These are phyloP conservation scores for Phylloscopus trochilus DNA, from an alignment of 2,113 vertebrate species.

Conservation along the genomic window DNA sequence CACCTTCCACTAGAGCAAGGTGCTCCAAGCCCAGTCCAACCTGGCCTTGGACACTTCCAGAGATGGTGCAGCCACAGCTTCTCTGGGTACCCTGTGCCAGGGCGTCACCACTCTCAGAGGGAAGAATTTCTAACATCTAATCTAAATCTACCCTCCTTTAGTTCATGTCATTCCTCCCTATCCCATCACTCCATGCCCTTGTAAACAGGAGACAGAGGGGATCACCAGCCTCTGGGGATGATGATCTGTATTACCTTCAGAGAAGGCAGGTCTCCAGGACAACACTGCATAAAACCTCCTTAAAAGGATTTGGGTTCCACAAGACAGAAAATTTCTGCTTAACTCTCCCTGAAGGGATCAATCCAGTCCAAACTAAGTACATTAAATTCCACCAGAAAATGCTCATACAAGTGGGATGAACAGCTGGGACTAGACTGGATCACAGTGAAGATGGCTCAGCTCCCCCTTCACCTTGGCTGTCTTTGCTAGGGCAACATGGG, in stretches of 20 bases:
- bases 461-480: not conserved
- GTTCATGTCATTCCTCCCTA: not conserved
- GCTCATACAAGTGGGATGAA: rapidly evolving
- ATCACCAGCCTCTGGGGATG: not conserved
- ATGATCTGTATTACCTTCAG: not conserved
- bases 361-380: not conserved
- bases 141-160: not conserved
- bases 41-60: too few relatives aligned
- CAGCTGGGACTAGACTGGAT: not conserved
- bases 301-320: not conserved
- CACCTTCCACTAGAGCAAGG: rapidly evolving
- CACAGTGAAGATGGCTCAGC: not conserved
- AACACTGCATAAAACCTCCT: not conserved
- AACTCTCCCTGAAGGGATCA: constrained; percentile 25
- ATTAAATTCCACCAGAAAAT: not conserved
- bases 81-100: too few relatives aligned
- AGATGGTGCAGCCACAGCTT: too few relatives aligned
- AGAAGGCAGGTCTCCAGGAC: not conserved
- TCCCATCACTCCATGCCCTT: not conserved
- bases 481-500: not conserved
- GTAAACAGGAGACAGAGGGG: not conserved
- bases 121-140: not conserved
- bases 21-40: not conserved
- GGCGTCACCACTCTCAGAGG: rapidly evolving
- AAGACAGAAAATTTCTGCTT: constrained; percentile 2